Percentiles rank a stretch among this genome's conserved stretches.
phyloP scores from a whole-genome alignment of 2,113 vertebrate species.

The Rhadina sibilatrix region DNA sequence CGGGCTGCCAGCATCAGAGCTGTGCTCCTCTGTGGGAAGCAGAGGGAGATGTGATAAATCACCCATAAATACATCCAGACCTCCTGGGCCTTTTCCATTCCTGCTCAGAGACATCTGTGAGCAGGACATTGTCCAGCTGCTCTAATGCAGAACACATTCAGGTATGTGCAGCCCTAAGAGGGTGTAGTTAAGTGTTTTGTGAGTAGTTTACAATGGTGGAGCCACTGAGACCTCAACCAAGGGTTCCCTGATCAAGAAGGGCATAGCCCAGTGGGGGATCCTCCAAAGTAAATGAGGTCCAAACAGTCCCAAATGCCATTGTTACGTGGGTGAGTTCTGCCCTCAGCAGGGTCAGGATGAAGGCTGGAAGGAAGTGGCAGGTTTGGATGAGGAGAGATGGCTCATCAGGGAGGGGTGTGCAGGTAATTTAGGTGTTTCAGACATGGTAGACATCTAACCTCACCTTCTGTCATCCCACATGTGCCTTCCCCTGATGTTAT shows the following conservation, averaged over 20 bases:
- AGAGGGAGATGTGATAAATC: neutral
- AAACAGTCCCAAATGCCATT: accelerated
- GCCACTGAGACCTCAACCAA: neutral
- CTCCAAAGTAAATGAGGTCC: neutral
- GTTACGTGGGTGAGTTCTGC: neutral
- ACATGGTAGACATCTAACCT: neutral
- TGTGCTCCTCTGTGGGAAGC: neutral
- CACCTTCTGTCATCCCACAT: neutral
- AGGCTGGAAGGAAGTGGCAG: neutral
- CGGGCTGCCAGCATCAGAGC: neutral
- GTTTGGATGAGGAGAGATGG: neutral
- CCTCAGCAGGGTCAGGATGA: neutral
- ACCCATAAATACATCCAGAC: neutral
- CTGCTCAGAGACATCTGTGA: neutral
- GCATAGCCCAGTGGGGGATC: neutral
- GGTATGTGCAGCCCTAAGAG: neutral
- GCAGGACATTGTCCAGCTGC: neutral
- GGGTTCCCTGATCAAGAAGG: neutral
- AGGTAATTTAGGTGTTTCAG: neutral
- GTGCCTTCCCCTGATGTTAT: neutral
- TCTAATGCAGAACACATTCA: neutral
- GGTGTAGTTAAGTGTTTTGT: neutral
- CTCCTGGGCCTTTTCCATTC: neutral
- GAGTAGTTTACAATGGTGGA: neutral
- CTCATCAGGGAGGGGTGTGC: neutral